phyloP scores from a whole-genome alignment of 2,797 vertebrate species.

The Oryzias dopingdopingensis region DNA sequence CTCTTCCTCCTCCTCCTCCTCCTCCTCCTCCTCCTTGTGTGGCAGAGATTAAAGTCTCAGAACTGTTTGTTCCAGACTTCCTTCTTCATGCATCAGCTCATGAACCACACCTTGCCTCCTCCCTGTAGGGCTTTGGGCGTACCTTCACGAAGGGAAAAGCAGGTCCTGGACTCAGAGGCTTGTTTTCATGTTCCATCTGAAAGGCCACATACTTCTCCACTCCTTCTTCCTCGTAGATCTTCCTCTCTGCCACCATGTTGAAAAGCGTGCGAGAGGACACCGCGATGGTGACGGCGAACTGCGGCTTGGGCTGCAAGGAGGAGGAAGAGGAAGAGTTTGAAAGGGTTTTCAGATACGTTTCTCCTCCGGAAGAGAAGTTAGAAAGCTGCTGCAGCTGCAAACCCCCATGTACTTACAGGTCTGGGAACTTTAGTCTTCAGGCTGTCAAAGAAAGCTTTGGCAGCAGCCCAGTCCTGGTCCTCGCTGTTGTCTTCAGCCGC shows the following conservation, averaged over 20 bases:
- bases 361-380: neutral
- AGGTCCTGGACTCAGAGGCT: slow-evolving; percentile 83
- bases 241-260: slow-evolving; percentile 85
- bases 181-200: slow-evolving; percentile 83
- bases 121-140: slow-evolving; percentile 5
- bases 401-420: slow-evolving; percentile 63
- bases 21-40: too few relatives aligned
- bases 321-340: neutral
- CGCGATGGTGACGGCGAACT: slow-evolving; percentile 86
- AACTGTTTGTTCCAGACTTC: too few relatives aligned
- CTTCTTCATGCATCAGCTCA: too few relatives aligned
- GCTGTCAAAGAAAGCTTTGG: slow-evolving; percentile 73
- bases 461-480: slow-evolving; percentile 73
- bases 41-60: too few relatives aligned
- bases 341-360: neutral
- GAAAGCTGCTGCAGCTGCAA: neutral
- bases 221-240: slow-evolving; percentile 84
- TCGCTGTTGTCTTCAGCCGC: slow-evolving; percentile 13
- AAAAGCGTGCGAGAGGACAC: slow-evolving; percentile 92
- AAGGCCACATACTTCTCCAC: slow-evolving; percentile 88
- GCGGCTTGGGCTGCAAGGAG: slow-evolving; percentile 84
- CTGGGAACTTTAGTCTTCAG: slow-evolving; percentile 73
- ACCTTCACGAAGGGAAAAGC: slow-evolving; percentile 96
- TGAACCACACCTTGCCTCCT: slow-evolving; percentile 14
- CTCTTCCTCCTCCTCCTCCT: too few relatives aligned